These are phyloP conservation scores for Hypomecis atomaria DNA, from an alignment of 2,888 invertebrate species.

Conservation along the genomic window DNA sequence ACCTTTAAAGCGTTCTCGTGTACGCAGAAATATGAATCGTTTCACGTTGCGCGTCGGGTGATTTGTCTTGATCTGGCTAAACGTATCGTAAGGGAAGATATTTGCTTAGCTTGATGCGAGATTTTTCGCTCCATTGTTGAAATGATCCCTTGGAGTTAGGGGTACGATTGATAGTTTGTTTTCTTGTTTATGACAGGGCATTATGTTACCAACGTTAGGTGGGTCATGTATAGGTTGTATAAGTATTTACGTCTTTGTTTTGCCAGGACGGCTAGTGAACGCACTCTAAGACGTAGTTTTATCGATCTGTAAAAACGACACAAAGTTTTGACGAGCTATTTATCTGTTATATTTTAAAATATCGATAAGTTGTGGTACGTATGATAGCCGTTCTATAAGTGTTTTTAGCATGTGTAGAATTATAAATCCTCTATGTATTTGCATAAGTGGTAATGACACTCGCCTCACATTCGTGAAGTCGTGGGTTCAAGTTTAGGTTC, in stretches of 20 bases:
- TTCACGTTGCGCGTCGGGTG: conserved; percentile 8
- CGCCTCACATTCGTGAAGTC: no score
- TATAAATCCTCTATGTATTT: no score
- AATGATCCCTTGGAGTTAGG: conserved; percentile 4
- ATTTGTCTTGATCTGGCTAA: conserved; percentile 27
- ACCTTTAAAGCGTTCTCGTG: neutral
- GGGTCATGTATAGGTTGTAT: neutral
- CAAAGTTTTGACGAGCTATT: no score
- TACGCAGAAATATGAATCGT: conserved; percentile 25
- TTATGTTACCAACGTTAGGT: neutral
- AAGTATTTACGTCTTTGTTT: neutral
- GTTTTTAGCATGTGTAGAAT: no score
- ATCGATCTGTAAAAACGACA: no score
- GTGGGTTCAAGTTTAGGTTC: no score
- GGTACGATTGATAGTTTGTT: conserved; percentile 7
- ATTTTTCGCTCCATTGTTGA: conserved; percentile 10
- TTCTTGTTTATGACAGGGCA: neutral
- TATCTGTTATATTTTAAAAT: no score
- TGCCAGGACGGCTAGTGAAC: no score
- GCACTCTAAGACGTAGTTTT: no score
- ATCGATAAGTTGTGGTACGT: no score
- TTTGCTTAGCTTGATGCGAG: conserved; percentile 21
- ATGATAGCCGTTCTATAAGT: no score
- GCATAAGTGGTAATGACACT: no score
- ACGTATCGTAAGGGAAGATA: conserved; percentile 21